phyloP scores from a whole-genome alignment of 2,113 vertebrate species.

The Elanus axillaris region DNA sequence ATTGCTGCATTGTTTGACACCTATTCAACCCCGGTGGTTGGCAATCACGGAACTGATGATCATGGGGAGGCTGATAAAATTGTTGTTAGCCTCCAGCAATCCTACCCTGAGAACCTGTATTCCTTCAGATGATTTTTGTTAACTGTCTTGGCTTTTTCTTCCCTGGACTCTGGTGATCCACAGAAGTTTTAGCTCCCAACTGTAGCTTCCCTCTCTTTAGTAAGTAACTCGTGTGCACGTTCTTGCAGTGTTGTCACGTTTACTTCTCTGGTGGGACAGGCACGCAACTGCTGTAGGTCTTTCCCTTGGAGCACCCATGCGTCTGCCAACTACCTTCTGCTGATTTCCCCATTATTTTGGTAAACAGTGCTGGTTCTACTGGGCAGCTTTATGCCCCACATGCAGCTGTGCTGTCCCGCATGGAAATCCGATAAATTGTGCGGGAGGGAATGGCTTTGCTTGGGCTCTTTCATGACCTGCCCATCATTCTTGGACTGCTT shows the following conservation, averaged over 20 bases:
- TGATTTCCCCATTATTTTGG: not conserved
- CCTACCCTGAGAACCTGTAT: not conserved
- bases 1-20: not conserved
- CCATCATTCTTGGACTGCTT: not conserved
- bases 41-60: not conserved
- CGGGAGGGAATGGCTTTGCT: not conserved
- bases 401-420: not conserved
- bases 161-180: not conserved
- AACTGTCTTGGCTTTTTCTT: not conserved
- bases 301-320: not conserved
- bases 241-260: not conserved
- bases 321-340: not conserved
- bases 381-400: not conserved
- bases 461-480: not conserved
- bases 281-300: not conserved
- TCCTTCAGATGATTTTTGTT: not conserved
- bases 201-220: not conserved
- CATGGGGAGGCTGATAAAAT: not conserved
- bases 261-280: not conserved
- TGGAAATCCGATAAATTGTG: not conserved
- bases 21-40: not conserved
- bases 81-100: not conserved
- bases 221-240: rapidly evolving
- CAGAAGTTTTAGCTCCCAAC: not conserved
- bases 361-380: not conserved